Evolutionary conservation across 1,140 invertebrate species (phyloP).

Genomic region (Musca vetustissima): DNA sequence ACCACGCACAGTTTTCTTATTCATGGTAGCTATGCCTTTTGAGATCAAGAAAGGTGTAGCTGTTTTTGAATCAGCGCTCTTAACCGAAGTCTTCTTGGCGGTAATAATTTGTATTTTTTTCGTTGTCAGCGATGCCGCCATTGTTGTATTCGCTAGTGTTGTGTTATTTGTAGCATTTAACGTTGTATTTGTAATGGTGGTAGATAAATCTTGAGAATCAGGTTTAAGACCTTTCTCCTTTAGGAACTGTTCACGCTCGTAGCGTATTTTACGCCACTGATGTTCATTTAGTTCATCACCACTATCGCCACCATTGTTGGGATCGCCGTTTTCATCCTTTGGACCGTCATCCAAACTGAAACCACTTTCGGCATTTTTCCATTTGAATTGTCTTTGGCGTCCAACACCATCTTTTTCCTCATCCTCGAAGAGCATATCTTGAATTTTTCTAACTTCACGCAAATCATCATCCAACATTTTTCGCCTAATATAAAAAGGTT

Average conservation of each 20-base stretch:
- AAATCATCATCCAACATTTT: slow-evolving; percentile 77
- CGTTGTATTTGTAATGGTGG: slow-evolving; percentile 32
- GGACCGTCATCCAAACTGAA: slow-evolving; percentile 45
- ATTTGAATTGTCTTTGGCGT: slow-evolving; percentile 73
- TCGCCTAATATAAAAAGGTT: slow-evolving; percentile 58
- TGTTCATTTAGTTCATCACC: slow-evolving; percentile 64
- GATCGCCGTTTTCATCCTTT: slow-evolving; percentile 36
- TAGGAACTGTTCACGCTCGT: slow-evolving; percentile 65
- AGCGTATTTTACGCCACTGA: slow-evolving; percentile 65
- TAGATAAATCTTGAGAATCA: slow-evolving; percentile 26
- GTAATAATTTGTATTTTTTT: slow-evolving; percentile 36
- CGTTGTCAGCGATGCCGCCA: not conserved
- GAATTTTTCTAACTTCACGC: slow-evolving; percentile 69
- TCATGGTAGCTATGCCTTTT: slow-evolving; percentile 37
- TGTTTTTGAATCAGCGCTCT: slow-evolving; percentile 39
- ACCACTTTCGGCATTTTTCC: slow-evolving; percentile 70
- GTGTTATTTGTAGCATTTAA: slow-evolving; percentile 11
- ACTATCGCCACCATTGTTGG: slow-evolving; percentile 58
- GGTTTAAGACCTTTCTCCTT: slow-evolving; percentile 50
- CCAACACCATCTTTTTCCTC: slow-evolving; percentile 75
- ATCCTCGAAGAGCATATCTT: slow-evolving; percentile 80
- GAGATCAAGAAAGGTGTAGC: slow-evolving; percentile 51
- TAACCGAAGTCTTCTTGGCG: slow-evolving; percentile 37
- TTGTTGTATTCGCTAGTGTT: not conserved
- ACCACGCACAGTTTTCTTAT: slow-evolving; percentile 55